Evolutionary conservation across 2,888 invertebrate genomes (phyloP), one percentile per base, ranked within the genome.

Genomic region (Hemistola chrysoprasaria): DNA sequence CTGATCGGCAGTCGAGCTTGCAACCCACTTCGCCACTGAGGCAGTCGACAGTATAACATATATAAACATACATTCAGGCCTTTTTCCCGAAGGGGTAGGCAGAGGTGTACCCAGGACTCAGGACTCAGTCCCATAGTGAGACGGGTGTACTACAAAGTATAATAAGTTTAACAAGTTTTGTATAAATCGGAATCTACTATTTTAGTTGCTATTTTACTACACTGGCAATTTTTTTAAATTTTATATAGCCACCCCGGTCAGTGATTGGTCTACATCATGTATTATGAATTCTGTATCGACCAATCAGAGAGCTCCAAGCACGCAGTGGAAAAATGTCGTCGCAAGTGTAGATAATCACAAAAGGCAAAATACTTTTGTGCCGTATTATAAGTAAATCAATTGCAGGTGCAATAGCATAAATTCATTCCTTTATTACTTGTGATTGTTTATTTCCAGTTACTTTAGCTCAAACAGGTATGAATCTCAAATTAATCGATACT

Each of bases 271-370:
- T 31, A 29, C 41, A 32, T 8, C 22, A 33, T 20, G 33, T 53
- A 52, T 56, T 49, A 30, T 53, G 51, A 55, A 48, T 49, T 30
- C 40, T 8, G 6, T n/a, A 37, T 31, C 34, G 40, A 55, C 85
- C 85, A 85, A 84, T 84, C 61, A 58, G 29, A 60, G 53, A 57
- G 41, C 63, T 74, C 75, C 86, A 86, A 64, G 73, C 80, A 79
- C 47, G 70, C 74, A 69, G 63, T 71, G 65, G 58, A 71, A 84
- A 85, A 80, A 84, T 85, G 86, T 84, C 85, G 80, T 82, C 80
- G 74, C 56, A 52, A 66, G 62, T 73, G 65, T 77, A 71, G 56
- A 33, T 51, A 52, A 58, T 62, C 65, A 44, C 50, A 16, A 16
- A 16, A 16, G n/a, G n/a, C n/a, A n/a, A 16, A 51, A 41, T 40